Base-by-base conservation (phyloP, 2,888 invertebrate species). In the Eristalis tenax region DNA sequence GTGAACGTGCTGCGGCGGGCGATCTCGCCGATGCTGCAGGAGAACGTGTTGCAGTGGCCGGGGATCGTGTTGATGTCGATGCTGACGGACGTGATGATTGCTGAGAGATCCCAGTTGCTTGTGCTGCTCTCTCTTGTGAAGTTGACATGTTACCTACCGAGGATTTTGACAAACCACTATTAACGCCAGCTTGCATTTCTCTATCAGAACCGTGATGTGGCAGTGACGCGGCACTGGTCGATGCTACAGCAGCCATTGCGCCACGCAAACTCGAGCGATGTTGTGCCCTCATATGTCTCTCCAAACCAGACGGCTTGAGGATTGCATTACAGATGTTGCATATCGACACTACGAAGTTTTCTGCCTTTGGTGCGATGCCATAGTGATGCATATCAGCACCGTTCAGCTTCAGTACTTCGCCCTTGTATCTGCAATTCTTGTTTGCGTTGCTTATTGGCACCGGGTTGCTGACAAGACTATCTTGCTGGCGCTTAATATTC, bases 321-420 rank as follows among this genome's bases (percentile, higher is more conserved):
- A 96, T 95, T 89, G 95, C 95, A 89, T 95, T 95, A 92, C 97
- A 97, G 92, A 95, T 94, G 92, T 96, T 96, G 93, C 97, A 97
- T 89, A 97, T 95, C 83, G 96, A 96, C 85, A 96, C 95, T 91
- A 95, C 95, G 90, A 97, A 95, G 87, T 95, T 94, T 93, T 97
- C 96, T 93, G 95, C 95, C 90, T 96, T 96, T 28, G 97, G 97
- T 90, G 96, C 96, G 90, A 96, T 94, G 65, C 97, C 97, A 92
- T 96, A 97, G 79, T 96, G 94, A 89, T 95, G 94, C 95, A 96
- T 96, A 92, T 95, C 95, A 93, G 94, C 93, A 88, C 92, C 91
- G 83, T 93, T 93, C 73, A 95, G 93, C 10, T 95, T 94, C 90
- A 94, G 94, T 88, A 95, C 94, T 83, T 94, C 93, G n/a, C 93